Conservation (phyloP, 2,113 vertebrate species). For the Lagopus muta region DNA sequence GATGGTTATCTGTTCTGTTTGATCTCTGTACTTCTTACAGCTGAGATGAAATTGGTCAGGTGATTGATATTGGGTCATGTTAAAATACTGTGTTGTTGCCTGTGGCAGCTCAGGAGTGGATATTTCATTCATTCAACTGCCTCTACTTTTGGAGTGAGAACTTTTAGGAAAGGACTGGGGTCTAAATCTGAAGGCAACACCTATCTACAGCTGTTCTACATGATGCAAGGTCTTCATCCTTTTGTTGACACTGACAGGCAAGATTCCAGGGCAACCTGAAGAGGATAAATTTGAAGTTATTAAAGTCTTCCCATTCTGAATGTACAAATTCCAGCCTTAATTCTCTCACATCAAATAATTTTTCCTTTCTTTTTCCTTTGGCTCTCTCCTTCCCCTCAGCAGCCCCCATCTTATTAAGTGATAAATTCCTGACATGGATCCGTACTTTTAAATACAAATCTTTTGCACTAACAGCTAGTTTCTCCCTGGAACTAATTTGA, state of each 20-base stretch:
- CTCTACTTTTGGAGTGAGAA: not conserved
- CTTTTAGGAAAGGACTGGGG: not conserved
- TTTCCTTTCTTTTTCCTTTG: not conserved
- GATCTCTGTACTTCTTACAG: not conserved
- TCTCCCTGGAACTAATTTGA: conserved; percentile 1
- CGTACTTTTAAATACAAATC: not conserved
- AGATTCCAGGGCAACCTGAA: not conserved
- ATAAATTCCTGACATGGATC: not conserved
- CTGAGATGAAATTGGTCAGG: not conserved
- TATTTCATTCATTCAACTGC: not conserved
- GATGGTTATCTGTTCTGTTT: not conserved
- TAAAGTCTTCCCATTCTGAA: not conserved
- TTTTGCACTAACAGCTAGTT: not conserved
- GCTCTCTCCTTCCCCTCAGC: not conserved
- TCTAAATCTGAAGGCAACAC: not conserved
- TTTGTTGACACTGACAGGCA: rapidly evolving
- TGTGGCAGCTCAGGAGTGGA: not conserved
- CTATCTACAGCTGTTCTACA: not conserved
- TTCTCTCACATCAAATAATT: not conserved
- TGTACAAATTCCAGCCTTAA: not conserved
- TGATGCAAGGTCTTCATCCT: not conserved
- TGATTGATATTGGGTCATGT: not conserved
- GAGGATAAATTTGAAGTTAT: not conserved
- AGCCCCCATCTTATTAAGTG: not conserved
- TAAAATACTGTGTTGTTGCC: not conserved